phyloP scores from a whole-genome alignment of 2,797 vertebrate genomes.

The Leuciscus waleckii region DNA sequence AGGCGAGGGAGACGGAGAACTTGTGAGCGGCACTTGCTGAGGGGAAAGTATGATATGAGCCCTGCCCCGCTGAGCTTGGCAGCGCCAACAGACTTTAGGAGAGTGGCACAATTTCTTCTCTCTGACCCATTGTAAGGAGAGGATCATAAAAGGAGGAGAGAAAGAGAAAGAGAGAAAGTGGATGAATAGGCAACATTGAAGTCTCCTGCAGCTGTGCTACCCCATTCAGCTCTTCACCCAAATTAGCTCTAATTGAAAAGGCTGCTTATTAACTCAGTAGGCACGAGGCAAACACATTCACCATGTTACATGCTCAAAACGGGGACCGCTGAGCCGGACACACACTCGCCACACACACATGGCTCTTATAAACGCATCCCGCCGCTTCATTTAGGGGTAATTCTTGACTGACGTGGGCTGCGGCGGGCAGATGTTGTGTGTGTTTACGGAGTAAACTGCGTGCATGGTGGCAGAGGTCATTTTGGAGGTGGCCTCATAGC shows the following conservation, averaged over 20 bases:
- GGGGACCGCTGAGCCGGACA: conserved; percentile 41
- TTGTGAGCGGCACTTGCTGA: conserved; percentile 4
- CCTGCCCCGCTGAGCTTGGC: conserved; percentile 37
- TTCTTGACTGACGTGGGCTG: conserved; percentile 49
- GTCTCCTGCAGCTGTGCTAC: conserved; percentile 60
- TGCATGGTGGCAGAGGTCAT: conserved; percentile 40
- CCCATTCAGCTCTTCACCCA: conserved; percentile 58
- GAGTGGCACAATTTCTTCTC: conserved; percentile 6
- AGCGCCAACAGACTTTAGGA: conserved; percentile 2
- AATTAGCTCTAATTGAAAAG: conserved; percentile 65
- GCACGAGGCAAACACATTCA: conserved; percentile 54
- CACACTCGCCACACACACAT: neutral
- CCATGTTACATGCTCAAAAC: conserved; percentile 45
- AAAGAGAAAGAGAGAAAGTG: conserved; percentile 15
- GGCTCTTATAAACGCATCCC: conserved; percentile 31
- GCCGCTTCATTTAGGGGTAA: conserved; percentile 32
- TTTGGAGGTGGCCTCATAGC: conserved; percentile 45
- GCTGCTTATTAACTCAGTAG: conserved; percentile 58
- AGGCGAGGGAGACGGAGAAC: conserved; percentile 16
- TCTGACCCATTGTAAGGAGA: conserved; percentile 25
- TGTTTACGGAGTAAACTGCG: conserved; percentile 39
- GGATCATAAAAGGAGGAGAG: conserved; percentile 7
- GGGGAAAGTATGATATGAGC: conserved; percentile 30
- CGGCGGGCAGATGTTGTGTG: conserved; percentile 52
- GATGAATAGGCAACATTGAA: conserved; percentile 31